Evolutionary conservation across 2,888 invertebrate genomes (phyloP).

Genomic region (Tillus elongatus): DNA sequence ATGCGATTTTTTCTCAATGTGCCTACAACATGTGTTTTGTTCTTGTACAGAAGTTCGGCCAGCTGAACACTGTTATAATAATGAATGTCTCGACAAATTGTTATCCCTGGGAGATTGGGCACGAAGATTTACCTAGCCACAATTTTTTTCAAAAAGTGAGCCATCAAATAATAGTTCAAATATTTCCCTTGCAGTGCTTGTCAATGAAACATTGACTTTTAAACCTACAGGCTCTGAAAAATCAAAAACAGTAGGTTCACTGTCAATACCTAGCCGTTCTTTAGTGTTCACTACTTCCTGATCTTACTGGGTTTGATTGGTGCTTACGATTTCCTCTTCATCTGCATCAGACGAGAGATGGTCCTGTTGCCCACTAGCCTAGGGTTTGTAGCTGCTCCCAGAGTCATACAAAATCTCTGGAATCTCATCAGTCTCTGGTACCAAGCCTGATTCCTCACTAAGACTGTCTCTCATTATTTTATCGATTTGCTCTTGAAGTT

Average conservation of each 20-base stretch:
- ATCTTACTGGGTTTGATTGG: too few species aligned
- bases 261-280: slow-evolving; percentile 4
- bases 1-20: background rate
- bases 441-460: too few species aligned
- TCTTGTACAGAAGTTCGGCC: slow-evolving; percentile 8
- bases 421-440: too few species aligned
- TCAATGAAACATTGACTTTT: background rate
- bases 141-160: background rate
- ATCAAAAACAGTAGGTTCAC: slow-evolving; percentile 2
- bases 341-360: too few species aligned
- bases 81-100: background rate
- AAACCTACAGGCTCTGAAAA: slow-evolving; percentile 2
- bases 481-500: too few species aligned
- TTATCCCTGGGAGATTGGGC: background rate
- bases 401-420: too few species aligned
- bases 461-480: too few species aligned
- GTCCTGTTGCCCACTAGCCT: too few species aligned
- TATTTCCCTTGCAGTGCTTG: slow-evolving; percentile 1
- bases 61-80: slow-evolving; percentile 10
- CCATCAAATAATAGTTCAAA: background rate
- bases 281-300: too few species aligned
- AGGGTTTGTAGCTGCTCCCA: too few species aligned
- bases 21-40: slow-evolving; percentile 3
- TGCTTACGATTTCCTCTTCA: too few species aligned
- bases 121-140: background rate